Evolutionary conservation across 1,140 invertebrate species (phyloP), one percentile per base, ranked within the genome.

Genomic region (Monomorium pharaonis): DNA sequence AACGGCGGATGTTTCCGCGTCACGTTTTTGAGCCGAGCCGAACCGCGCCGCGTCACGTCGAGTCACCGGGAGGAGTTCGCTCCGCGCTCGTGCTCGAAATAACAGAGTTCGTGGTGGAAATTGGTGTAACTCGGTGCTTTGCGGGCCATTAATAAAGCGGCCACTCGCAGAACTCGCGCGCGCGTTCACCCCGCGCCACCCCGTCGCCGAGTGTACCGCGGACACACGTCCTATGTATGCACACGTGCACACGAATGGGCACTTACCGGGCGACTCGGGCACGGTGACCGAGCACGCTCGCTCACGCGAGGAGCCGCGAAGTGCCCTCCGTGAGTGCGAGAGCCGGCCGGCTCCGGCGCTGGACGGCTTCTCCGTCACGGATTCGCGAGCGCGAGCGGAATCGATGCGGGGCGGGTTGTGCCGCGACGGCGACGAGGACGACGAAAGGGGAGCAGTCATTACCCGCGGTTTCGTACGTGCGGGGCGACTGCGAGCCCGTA

Each of bases 141-240:
- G 88, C 86, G 75, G 74, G 84, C 88, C 88, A 88, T 89, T 89
- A 89, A 89, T 88, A 89, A 89, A 89, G 86, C 84, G 67, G 84
- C 83, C 75, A 54, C 84, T 86, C 86, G 49, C 21, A 44, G 60
- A 72, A 84, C 70, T 72, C 87, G 78, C 83, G 77, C 75, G 86
- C 74, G 74, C 56, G 37, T 27, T n/a, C n/a, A n/a, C n/a, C n/a
- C n/a, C n/a, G n/a, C n/a, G n/a, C n/a, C n/a, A n/a, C n/a, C n/a
- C n/a, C n/a, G n/a, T 80, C 49, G 76, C 77, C 51, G 62, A 77
- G 47, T 75, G n/a, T 58, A 74, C 58, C 85, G 85, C 69, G 33
- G 63, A 76, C 44, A 76, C 44, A 69, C 30, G 54, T 18, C 24
- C 49, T 30, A 42, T 42, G 54, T 83, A 42, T 42, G 54, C 75